Evolutionary conservation across 1,140 invertebrate genomes (phyloP).

Genomic region (Pachypsylla venusta): DNA sequence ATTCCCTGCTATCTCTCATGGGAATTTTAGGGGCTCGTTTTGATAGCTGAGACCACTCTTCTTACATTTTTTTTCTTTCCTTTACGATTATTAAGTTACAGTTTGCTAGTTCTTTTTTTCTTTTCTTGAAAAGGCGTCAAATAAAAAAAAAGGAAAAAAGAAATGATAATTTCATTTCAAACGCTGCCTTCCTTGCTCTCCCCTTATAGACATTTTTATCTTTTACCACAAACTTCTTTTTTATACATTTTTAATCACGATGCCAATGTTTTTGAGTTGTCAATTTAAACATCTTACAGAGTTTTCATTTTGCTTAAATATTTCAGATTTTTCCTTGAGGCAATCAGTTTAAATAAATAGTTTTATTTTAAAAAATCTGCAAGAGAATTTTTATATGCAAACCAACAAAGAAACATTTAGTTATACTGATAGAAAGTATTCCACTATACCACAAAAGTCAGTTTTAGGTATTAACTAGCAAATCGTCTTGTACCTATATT

Average conservation of each 20-base stretch:
- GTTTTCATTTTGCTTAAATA: too few species aligned
- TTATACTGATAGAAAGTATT: too few species aligned
- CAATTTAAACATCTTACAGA: too few species aligned
- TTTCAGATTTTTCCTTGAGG: too few species aligned
- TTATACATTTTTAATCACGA: neutral
- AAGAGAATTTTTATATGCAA: too few species aligned
- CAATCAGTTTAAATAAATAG: too few species aligned
- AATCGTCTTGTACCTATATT: too few species aligned
- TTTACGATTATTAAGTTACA: conserved; percentile 14
- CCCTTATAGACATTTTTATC: neutral
- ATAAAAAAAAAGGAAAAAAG: conserved; percentile 6
- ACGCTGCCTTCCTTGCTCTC: neutral
- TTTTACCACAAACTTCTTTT: neutral
- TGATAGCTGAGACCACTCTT: conserved; percentile 4
- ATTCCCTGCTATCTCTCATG: neutral
- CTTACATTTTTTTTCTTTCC: neutral
- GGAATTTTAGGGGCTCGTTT: conserved; percentile 1
- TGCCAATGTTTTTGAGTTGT: too few species aligned
- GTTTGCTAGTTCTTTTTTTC: neutral
- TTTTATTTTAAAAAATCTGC: too few species aligned
- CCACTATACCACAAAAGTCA: too few species aligned
- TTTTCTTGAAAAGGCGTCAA: conserved; percentile 5
- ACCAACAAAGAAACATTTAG: too few species aligned
- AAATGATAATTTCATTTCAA: conserved; percentile 10
- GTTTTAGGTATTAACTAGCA: too few species aligned